Evolutionary conservation across 2,888 invertebrate genomes (phyloP).

Genomic region (Eupithecia vulgata): DNA sequence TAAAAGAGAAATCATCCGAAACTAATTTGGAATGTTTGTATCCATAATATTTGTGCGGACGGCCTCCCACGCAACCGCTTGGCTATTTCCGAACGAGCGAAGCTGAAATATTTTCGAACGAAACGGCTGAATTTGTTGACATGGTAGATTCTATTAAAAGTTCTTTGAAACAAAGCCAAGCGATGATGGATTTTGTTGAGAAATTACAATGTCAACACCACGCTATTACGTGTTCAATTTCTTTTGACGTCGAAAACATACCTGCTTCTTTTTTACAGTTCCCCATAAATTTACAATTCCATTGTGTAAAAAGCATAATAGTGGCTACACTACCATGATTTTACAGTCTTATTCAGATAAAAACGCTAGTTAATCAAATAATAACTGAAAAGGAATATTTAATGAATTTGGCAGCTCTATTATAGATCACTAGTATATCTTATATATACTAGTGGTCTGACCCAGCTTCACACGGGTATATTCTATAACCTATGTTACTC

Average conservation of each 20-base stretch:
- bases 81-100: conserved; percentile 62
- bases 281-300: background rate
- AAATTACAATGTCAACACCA: conserved; percentile 34
- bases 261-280: background rate
- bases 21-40: conserved; percentile 68
- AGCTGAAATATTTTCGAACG: conserved; percentile 28
- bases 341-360: background rate
- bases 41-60: conserved; percentile 68
- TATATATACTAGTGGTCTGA: no score
- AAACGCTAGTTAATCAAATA: background rate
- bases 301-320: background rate
- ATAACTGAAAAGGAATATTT: background rate
- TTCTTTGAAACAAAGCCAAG: conserved; percentile 41
- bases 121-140: conserved; percentile 32
- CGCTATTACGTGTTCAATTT: conserved; percentile 10
- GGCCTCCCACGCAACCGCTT: conserved; percentile 67
- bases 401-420: background rate
- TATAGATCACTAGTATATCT: no score
- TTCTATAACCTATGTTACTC: no score
- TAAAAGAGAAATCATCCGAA: conserved; percentile 39
- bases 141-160: conserved; percentile 29
- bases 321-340: background rate
- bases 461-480: no score
- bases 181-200: conserved; percentile 39
- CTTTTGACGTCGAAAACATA: background rate